Percentiles rank a stretch among this genome's conserved stretches.
Evolutionary conservation across 2,888 invertebrate species (phyloP).

Genomic region (Hymenopus coronatus): DNA sequence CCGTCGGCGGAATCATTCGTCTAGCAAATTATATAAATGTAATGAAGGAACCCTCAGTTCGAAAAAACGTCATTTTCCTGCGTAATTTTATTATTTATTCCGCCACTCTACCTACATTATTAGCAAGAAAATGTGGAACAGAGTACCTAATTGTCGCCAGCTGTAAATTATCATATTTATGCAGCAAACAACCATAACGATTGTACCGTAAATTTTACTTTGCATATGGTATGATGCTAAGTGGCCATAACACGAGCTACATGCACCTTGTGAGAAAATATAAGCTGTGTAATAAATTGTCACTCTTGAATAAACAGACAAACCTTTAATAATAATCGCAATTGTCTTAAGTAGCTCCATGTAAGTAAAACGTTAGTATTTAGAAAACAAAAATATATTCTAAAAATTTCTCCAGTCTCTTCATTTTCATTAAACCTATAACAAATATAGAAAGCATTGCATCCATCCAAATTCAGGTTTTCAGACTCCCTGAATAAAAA

Average conservation of each 20-base stretch:
- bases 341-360: too few relatives aligned
- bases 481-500: too few relatives aligned
- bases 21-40: neutral
- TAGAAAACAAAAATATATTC: too few relatives aligned
- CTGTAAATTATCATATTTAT: neutral
- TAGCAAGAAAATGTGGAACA: neutral
- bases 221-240: neutral
- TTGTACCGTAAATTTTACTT: neutral
- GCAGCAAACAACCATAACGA: neutral
- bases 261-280: too few relatives aligned
- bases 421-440: too few relatives aligned
- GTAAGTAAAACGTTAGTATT: too few relatives aligned
- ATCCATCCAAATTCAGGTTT: too few relatives aligned
- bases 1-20: neutral
- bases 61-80: neutral
- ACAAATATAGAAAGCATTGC: too few relatives aligned
- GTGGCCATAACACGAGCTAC: neutral
- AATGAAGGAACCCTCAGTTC: neutral
- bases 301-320: too few relatives aligned
- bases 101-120: neutral
- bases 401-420: too few relatives aligned
- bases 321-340: too few relatives aligned
- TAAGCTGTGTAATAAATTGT: too few relatives aligned
- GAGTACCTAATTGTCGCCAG: neutral
- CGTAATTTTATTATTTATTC: neutral